These are phyloP conservation scores for Mesitornis unicolor DNA, from an alignment of 2,113 vertebrate species.

Conservation along the genomic window DNA sequence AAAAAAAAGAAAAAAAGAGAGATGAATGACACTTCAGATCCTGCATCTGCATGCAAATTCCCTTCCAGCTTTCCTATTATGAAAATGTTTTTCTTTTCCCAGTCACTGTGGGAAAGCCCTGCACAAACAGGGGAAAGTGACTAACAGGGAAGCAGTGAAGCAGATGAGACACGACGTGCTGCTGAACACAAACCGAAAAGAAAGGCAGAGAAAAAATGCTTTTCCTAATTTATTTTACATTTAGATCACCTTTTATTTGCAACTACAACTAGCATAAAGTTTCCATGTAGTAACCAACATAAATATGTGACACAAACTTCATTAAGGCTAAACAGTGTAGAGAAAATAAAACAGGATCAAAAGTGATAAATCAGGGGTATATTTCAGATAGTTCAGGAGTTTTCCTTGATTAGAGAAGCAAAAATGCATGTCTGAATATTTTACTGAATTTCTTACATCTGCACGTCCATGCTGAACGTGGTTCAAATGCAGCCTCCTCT, in stretches of 20 bases:
- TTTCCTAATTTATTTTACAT: background rate
- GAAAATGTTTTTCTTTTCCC: background rate
- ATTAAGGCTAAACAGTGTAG: background rate
- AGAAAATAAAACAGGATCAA: background rate
- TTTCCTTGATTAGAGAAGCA: background rate
- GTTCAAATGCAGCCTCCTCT: background rate
- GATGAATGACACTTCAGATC: background rate
- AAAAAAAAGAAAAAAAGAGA: background rate
- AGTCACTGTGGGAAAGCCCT: slow-evolving; percentile 1
- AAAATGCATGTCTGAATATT: background rate
- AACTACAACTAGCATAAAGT: background rate
- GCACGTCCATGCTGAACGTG: background rate
- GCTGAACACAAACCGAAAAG: background rate
- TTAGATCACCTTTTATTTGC: background rate
- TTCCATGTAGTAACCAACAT: background rate
- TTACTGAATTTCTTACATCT: background rate
- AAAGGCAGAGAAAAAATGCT: background rate
- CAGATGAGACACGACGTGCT: background rate
- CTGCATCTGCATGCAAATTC: background rate
- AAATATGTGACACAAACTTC: background rate
- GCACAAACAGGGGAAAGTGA: slow-evolving; percentile 23
- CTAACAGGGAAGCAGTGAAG: background rate
- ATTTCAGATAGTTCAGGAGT: background rate
- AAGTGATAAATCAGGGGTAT: background rate
- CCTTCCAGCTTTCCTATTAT: background rate